Percentiles rank a stretch among this genome's conserved stretches.
These are phyloP conservation scores for Hypolimnas misippus DNA, from an alignment of 2,888 invertebrate species.

Conservation along the genomic window DNA sequence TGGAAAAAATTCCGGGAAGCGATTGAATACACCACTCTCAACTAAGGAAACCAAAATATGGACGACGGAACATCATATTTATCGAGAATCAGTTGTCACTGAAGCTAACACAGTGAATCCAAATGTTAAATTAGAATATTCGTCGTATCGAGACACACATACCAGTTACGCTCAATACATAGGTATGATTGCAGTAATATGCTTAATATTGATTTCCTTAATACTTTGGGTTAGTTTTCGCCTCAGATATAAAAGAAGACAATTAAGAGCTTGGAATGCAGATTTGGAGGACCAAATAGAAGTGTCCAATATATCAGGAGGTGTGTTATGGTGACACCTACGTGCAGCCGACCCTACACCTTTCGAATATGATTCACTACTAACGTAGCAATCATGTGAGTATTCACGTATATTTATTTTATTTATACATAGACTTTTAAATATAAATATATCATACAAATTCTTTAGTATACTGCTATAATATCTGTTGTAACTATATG, in stretches of 20 bases:
- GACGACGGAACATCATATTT: conserved; percentile 49
- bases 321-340: conserved; percentile 89
- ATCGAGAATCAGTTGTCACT: conserved; percentile 52
- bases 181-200: conserved; percentile 83
- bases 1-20: conserved; percentile 64
- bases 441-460: neutral
- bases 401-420: conserved; percentile 43
- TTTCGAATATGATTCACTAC: conserved; percentile 84
- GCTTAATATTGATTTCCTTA: conserved; percentile 81
- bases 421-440: neutral
- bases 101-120: conserved; percentile 56
- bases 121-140: conserved; percentile 69
- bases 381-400: conserved; percentile 82
- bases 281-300: conserved; percentile 82
- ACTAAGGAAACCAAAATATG: conserved; percentile 48
- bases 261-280: conserved; percentile 55
- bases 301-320: conserved; percentile 85
- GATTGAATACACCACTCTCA: conserved; percentile 66
- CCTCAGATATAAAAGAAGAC: conserved; percentile 69
- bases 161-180: conserved; percentile 72
- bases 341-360: conserved; percentile 83
- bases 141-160: conserved; percentile 65
- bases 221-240: conserved; percentile 81
- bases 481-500: too few species aligned
- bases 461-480: neutral